Base-by-base conservation (phyloP, 2,797 vertebrate species). In the Lates japonicus region DNA sequence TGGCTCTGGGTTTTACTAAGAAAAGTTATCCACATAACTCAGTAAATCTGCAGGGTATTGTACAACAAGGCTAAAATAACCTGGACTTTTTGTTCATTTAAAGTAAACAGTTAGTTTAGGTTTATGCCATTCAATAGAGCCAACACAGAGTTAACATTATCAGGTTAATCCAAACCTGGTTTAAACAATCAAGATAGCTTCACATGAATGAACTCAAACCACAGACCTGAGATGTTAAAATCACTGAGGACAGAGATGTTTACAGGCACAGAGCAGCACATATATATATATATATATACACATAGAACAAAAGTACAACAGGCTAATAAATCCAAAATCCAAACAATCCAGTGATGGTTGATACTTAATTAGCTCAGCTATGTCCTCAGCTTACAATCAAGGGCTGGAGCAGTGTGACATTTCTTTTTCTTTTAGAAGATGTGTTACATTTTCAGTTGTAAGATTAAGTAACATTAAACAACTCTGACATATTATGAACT, bases 11-110 rank as follows among this genome's bases (percentile, higher is more conserved):
- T 39, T 42, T 14, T 42, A 42, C 25, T 29, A 29, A 29, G 25
- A 29, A 13, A 42, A 5, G 41, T 42, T 42, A 42, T 44, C 42
- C 42, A 31, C 10, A 52, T 5, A 25, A 39, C 37, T 51, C n/a
- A 31, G 33, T 25, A 52, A 35, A 64, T 14, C 41, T 80, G 48
- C 8, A 7, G 35, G 7, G 3, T 52, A 5, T 7, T 55, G 22
- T 42, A 33, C 5, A 42, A 20, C n/a, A 10, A 11, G 6, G 8
- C 46, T 19, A n/a, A 20, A 49, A 20, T 49, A 49, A 49, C 46
- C 46, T n/a, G 7, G 42, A 42, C 44, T 20, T 71, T 19, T 70
- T 74, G 74, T 74, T 81, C 49, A 48, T 75, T 33, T 2, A 62
- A n/a, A 14, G 11, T 29, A 10, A 73, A 61, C 19, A n/a, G 29